A percentile compares a stretch with the other conserved stretches of the same genome.
Evolutionary conservation across 2,797 vertebrate species (phyloP).

Genomic region (Jordanella pulchra): DNA sequence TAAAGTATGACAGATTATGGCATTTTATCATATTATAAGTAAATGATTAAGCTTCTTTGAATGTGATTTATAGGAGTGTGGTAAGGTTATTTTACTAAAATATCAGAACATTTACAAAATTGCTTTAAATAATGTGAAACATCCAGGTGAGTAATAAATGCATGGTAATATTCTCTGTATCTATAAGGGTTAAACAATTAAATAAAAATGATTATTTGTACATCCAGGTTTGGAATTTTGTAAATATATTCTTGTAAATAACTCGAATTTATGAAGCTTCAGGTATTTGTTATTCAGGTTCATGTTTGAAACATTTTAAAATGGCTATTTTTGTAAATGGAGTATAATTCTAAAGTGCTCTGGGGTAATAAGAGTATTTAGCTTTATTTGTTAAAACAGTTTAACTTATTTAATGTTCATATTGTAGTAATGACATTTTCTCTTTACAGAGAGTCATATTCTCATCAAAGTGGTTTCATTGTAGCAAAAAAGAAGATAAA

Average conservation of each 20-base stretch:
- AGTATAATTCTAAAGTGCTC: slow-evolving; percentile 26
- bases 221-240: not conserved
- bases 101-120: not conserved
- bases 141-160: not conserved
- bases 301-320: slow-evolving; percentile 53
- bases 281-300: not conserved
- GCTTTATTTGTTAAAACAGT: slow-evolving; percentile 11
- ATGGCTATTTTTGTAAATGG: slow-evolving; percentile 42
- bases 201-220: not conserved
- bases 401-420: slow-evolving; percentile 13
- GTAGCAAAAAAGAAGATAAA: slow-evolving; percentile 1
- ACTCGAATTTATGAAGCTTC: not conserved
- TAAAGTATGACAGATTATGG: not conserved
- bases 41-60: not conserved
- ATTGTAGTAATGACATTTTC: slow-evolving; percentile 5
- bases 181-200: too few species aligned
- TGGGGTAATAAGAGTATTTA: slow-evolving; percentile 17
- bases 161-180: not conserved
- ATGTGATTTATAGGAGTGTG: not conserved
- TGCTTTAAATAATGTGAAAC: not conserved
- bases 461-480: slow-evolving; percentile 4
- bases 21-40: not conserved
- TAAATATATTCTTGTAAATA: not conserved
- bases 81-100: not conserved
- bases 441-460: slow-evolving; percentile 1